Base-by-base conservation (phyloP, 92 coral and sea anemone species). In the Scolanthus callimorphus region DNA sequence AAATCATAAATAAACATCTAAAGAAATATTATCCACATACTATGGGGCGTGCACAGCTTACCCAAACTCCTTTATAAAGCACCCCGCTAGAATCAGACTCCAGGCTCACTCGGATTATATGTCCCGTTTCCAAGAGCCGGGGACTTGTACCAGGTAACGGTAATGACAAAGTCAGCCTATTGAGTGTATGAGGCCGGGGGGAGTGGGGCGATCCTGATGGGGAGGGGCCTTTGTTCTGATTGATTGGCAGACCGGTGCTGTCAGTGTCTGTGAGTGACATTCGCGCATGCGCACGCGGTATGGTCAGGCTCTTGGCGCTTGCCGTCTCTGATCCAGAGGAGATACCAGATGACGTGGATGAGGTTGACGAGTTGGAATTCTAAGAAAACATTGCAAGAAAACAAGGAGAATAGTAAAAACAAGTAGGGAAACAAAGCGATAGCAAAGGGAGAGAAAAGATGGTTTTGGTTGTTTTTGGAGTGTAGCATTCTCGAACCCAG, bases 51-150 rank as follows among this genome's bases (percentile, higher is more conserved):
- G n/a, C n/a, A n/a, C n/a, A n/a, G n/a, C 96, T 76, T 51, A 92
- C 98, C 98, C 98, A 84, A 23, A 92, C 80, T 10, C 98, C 96
- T 55, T 79, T 81, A 63, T 92, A 92, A 13, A 92, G 41, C 20
- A 84, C 75, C 17, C 98, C 95, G 56, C 65, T 57, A 11, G 49
- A 55, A 19, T 51, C 74, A 41, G 71, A 80, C 25, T 84, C 79
- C 55, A 92, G 51, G 55, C 90, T 84, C 37, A 92, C 98, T 4
- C 98, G 88, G 31, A 92, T 83, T 9, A 92, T 88, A 51, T 80
- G 82, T 25, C 98, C 96, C 34, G 55, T 47, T 22, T 64, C 67
- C 27, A 39, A 15, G 2, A 57, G 68, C 19, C 79, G 71, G 20
- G 77, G 71, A 23, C 63, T 20, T 11, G 70, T 49, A 26, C 65